A percentile compares a stretch with the other conserved stretches of the same genome.
These are phyloP conservation scores for Tenthredo scrophulariae DNA, from an alignment of 2,888 invertebrate species.

Conservation along the genomic window DNA sequence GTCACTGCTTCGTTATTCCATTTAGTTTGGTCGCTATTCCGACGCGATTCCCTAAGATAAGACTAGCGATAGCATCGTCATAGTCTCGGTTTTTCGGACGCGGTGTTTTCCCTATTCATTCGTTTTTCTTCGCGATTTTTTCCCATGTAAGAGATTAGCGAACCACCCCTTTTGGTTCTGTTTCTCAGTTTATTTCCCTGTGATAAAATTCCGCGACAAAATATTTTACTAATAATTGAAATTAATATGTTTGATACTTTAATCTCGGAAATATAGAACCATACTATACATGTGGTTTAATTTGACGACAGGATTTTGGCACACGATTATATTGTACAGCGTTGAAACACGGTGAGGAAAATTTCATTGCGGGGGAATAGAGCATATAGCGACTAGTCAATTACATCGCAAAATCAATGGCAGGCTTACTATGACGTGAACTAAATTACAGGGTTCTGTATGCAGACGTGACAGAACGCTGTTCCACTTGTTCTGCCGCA, in stretches of 20 bases:
- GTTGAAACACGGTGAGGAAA: constrained; percentile 30
- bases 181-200: background rate
- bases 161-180: background rate
- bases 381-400: constrained; percentile 26
- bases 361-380: background rate
- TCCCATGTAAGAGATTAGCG: background rate
- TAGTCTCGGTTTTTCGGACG: background rate
- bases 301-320: background rate
- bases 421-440: background rate
- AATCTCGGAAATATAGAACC: background rate
- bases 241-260: background rate
- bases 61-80: constrained; percentile 8
- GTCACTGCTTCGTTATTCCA: constrained; percentile 40
- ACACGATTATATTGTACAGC: background rate
- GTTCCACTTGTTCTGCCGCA: background rate
- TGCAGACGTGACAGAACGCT: constrained; percentile 11
- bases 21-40: background rate
- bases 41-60: constrained; percentile 29
- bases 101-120: background rate
- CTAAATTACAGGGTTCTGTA: background rate
- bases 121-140: background rate
- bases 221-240: background rate
- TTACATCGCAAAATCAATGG: constrained; percentile 43
- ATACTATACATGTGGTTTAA: background rate
- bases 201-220: background rate